A percentile compares a stretch with the other conserved stretches of the same genome.
These are phyloP conservation scores for Heliangelus exortis DNA, from an alignment of 2,797 vertebrate genomes.

Conservation along the genomic window DNA sequence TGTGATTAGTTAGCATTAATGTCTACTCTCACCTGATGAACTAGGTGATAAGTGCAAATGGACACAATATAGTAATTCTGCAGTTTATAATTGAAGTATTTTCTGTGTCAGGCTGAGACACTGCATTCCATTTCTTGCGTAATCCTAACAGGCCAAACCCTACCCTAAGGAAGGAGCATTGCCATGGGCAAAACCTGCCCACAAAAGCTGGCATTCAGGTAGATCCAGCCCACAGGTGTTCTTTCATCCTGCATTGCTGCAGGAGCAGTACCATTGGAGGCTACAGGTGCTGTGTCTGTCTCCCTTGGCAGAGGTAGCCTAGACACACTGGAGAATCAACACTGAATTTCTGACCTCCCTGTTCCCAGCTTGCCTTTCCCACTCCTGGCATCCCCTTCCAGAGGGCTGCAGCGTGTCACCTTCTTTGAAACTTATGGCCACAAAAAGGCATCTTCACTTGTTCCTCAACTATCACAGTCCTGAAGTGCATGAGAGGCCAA, in stretches of 20 bases:
- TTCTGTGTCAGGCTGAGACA: not conserved
- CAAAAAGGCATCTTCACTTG: not conserved
- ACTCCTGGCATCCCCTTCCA: not conserved
- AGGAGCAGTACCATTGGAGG: not conserved
- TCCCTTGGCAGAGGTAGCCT: not conserved
- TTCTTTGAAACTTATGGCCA: not conserved
- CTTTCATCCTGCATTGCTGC: not conserved
- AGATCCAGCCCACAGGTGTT: not conserved
- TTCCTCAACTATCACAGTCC: not conserved
- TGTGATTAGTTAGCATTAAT: not conserved
- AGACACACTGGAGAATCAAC: not conserved
- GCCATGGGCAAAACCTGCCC: not conserved
- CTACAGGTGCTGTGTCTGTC: not conserved
- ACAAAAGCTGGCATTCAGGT: not conserved
- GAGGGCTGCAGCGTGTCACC: not conserved
- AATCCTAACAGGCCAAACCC: not conserved
- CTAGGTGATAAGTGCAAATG: not conserved
- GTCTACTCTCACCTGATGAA: not conserved
- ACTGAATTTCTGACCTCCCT: not conserved
- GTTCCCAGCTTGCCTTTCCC: not conserved
- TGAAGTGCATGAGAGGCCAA: not conserved
- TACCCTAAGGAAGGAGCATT: not conserved
- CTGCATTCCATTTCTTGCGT: not conserved
- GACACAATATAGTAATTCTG: not conserved
- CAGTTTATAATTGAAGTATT: not conserved